Percentiles rank a stretch among this genome's conserved stretches.
Conservation (phyloP, 1,140 invertebrate genomes). For the Drosophila tani region DNA sequence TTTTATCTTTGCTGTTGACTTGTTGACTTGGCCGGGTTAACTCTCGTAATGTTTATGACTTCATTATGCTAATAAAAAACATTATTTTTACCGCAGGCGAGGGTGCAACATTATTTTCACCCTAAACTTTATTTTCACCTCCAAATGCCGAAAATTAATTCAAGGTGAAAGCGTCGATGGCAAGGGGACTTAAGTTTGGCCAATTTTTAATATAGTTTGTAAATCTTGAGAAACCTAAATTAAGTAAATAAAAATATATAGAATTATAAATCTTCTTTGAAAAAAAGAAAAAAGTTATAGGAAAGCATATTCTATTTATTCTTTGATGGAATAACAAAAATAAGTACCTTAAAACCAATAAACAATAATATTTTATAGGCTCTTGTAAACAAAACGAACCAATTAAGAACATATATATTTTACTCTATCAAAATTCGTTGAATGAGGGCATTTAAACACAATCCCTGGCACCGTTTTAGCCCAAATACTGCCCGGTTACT, state of each 20-base stretch:
- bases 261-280: no score
- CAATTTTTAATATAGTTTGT: no score
- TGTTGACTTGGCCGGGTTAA: slow-evolving; percentile 77
- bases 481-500: neutral
- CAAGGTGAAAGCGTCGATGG: neutral
- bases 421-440: no score
- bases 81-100: slow-evolving; percentile 55
- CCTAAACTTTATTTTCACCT: slow-evolving; percentile 12
- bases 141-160: neutral
- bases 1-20: slow-evolving; percentile 80
- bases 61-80: slow-evolving; percentile 82
- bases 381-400: neutral
- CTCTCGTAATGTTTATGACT: slow-evolving; percentile 78
- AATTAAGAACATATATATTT: no score
- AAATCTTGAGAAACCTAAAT: no score
- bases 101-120: slow-evolving; percentile 10
- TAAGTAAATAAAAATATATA: no score
- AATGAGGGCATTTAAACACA: no score
- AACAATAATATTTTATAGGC: no score
- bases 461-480: slow-evolving; percentile 2
- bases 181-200: neutral
- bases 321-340: no score
- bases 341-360: no score
- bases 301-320: no score
- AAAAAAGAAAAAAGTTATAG: no score